These are phyloP conservation scores for Axea sp. DNA, from an alignment of 2,888 invertebrate species.

Conservation along the genomic window DNA sequence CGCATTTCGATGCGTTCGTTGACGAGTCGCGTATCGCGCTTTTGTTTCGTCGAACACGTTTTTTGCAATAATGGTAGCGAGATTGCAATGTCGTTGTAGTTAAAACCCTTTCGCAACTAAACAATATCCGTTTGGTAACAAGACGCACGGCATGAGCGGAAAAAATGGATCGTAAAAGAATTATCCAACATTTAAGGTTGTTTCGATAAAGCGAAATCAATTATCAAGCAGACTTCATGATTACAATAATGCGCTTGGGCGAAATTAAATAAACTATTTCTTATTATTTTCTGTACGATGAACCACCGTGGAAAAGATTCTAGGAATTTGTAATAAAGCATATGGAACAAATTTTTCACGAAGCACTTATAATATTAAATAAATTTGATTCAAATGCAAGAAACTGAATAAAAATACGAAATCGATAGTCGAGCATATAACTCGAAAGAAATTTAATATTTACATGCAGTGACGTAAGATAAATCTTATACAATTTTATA, in stretches of 20 bases:
- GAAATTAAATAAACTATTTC: slow-evolving; percentile 24
- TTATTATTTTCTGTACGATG: slow-evolving; percentile 19
- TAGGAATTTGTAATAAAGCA: slow-evolving; percentile 10
- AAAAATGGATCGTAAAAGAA: slow-evolving; percentile 8
- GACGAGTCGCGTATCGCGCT: too few relatives aligned
- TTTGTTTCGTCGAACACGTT: too few relatives aligned
- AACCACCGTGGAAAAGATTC: slow-evolving; percentile 12
- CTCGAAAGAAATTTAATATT: slow-evolving; percentile 14
- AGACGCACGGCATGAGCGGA: neutral
- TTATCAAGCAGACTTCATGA: slow-evolving; percentile 6
- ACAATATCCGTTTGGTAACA: neutral
- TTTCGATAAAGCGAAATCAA: slow-evolving; percentile 22
- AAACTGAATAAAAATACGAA: slow-evolving; percentile 13
- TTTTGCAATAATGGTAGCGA: neutral
- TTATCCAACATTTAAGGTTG: slow-evolving; percentile 5
- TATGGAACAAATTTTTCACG: neutral
- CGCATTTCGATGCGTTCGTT: too few relatives aligned
- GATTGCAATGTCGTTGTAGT: neutral
- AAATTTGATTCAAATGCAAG: slow-evolving; percentile 7
- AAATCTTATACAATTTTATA: slow-evolving; percentile 2
- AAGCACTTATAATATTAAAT: slow-evolving; percentile 24
- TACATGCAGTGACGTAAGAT: slow-evolving; percentile 18
- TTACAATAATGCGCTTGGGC: slow-evolving; percentile 11
- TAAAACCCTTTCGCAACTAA: neutral
- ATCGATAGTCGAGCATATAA: slow-evolving; percentile 2